Evolutionary conservation across 2,888 invertebrate genomes (phyloP), one percentile per base, ranked within the genome.

Genomic region (Pseudococcus viburni): DNA sequence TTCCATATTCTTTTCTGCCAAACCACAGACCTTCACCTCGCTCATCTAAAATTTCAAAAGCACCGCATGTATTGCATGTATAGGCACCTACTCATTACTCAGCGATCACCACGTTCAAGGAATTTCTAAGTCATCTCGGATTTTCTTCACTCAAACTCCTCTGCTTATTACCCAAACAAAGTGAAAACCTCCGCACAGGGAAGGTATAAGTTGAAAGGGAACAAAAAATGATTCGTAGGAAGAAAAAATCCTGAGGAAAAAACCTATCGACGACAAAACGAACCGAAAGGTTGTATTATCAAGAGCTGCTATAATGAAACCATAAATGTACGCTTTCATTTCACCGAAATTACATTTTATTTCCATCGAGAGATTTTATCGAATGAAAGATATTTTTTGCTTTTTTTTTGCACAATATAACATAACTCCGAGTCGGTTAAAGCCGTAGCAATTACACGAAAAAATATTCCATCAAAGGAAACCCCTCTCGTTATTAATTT

Each of bases 341-440:
- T 77, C n/a, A 33, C 33, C 77, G 17, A 77, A 77, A 77, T 77
- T 77, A 77, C 77, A 42, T 77, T 77, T 77, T 77, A 77, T 77
- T 77, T 77, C 17, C 42, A 42, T 77, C 77, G 77, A 77, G 77
- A 77, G 64, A 68, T 68, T 77, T 42, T 77, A 77, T 77, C 77
- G 77, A 77, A 77, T n/a, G n/a, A 77, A 77, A 39, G 77, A 77
- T 77, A 77, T 77, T 77, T 77, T 42, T 77, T 73, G 26, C n/a
- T 55, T 4, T 55, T n/a, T 55, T 55, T n/a, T n/a, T 55, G 55
- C 55, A 55, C 55, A 55, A 55, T 55, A 55, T 55, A 22, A 15
- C 26, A 42, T 17, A 77, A n/a, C 39, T 77, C 6, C 77, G 55
- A 55, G n/a, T 77, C 42, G 17, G 17, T 55, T 39, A 77, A 77